Conservation (phyloP, 2,113 vertebrate genomes). For the Cynocephalus volans region DNA sequence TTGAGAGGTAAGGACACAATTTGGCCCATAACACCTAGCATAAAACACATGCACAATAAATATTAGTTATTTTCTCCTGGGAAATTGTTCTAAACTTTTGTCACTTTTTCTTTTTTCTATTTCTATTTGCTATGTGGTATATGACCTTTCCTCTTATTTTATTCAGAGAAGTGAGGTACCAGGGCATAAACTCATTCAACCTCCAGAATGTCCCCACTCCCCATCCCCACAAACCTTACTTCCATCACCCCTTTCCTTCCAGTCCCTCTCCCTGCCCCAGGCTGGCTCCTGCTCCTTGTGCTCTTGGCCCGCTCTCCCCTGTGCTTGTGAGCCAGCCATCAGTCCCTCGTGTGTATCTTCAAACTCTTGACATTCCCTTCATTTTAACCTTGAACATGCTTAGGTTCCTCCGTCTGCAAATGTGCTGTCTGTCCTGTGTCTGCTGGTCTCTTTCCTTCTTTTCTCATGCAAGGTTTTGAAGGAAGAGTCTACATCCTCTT, state of each 20-base stretch:
- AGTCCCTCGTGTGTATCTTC: neutral
- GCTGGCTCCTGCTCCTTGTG: neutral
- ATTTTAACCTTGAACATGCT: neutral
- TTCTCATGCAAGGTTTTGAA: neutral
- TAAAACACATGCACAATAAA: neutral
- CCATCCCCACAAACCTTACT: neutral
- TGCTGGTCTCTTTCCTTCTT: neutral
- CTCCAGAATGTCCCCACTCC: neutral
- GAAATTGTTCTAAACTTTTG: neutral
- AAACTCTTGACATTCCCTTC: too few relatives aligned
- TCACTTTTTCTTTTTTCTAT: too few relatives aligned
- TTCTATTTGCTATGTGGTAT: neutral
- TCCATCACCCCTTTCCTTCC: neutral
- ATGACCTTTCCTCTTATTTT: neutral
- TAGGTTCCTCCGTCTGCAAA: neutral
- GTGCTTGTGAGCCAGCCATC: fast-evolving
- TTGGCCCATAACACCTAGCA: neutral
- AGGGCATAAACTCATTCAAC: neutral
- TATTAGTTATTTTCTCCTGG: neutral
- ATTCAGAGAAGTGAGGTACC: neutral
- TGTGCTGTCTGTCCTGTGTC: neutral
- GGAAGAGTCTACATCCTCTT: neutral
- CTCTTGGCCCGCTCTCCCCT: too few relatives aligned
- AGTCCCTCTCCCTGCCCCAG: neutral
- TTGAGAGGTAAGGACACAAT: neutral